phyloP scores from a whole-genome alignment of 2,888 invertebrate species.

The Leptinotarsa peninsularis region DNA sequence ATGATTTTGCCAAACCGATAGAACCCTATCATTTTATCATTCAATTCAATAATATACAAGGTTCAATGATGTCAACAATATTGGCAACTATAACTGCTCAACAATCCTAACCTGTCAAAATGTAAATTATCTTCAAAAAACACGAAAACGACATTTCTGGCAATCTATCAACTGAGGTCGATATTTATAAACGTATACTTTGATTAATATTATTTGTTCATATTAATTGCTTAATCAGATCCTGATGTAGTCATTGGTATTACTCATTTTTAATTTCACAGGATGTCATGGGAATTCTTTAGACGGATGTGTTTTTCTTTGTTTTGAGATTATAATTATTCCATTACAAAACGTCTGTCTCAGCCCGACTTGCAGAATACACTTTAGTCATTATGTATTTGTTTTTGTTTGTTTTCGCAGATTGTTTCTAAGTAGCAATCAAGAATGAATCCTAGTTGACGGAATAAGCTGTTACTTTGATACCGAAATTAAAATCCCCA shows the following conservation, averaged over 20 bases:
- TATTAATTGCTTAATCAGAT: background rate
- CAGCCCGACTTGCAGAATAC: conserved; percentile 1
- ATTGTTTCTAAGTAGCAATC: conserved; percentile 16
- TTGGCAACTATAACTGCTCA: too few relatives aligned
- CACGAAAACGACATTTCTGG: too few relatives aligned
- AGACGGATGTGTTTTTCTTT: conserved; percentile 16
- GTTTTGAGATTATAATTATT: conserved; percentile 21
- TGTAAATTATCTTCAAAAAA: too few relatives aligned
- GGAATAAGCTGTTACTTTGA: conserved; percentile 5
- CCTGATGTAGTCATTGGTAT: conserved; percentile 9
- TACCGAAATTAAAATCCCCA: background rate
- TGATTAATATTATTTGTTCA: background rate
- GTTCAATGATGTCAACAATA: too few relatives aligned
- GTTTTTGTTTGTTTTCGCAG: conserved; percentile 14
- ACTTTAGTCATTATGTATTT: background rate
- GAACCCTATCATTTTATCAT: too few relatives aligned
- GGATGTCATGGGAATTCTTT: conserved; percentile 14
- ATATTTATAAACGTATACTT: background rate
- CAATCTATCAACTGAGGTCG: background rate
- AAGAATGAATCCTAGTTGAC: conserved; percentile 10
- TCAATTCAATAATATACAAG: too few relatives aligned
- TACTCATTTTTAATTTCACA: conserved; percentile 18
- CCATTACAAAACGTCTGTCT: conserved; percentile 6
- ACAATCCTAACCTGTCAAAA: too few relatives aligned
- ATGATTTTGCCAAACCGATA: too few relatives aligned